These are phyloP conservation scores for Leucozona laternaria DNA, from an alignment of 2,888 invertebrate genomes.

Conservation along the genomic window DNA sequence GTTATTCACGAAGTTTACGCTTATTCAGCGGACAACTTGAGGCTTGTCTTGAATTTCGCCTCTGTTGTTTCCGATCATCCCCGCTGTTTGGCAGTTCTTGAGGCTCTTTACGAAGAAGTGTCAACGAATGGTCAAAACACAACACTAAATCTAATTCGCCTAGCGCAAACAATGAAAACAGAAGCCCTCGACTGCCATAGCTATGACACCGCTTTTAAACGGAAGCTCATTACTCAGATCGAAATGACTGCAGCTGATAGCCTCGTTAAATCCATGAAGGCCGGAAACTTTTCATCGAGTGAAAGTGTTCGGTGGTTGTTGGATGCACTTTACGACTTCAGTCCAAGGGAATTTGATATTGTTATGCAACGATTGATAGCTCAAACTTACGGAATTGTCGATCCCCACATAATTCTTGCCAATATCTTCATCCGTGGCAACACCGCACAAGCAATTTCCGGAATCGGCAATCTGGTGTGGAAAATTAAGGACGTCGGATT, in stretches of 20 bases:
- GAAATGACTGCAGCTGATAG: background rate
- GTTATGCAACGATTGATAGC: conserved; percentile 30
- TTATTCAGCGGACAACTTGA: conserved; percentile 14
- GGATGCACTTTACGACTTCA: conserved; percentile 3
- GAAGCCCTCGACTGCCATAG: conserved; percentile 1
- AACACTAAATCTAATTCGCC: background rate
- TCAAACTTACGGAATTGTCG: background rate
- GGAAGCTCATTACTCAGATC: background rate
- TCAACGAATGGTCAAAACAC: background rate
- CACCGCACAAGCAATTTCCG: conserved; percentile 27
- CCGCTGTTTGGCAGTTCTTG: conserved; percentile 11
- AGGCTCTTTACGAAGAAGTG: conserved; percentile 5
- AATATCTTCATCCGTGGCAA: conserved; percentile 15
- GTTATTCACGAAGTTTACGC: conserved; percentile 42
- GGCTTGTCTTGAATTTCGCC: background rate
- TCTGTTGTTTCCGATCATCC: background rate
- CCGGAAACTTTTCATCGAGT: background rate
- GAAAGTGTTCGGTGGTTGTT: background rate
- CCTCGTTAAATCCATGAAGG: background rate
- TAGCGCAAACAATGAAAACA: background rate
- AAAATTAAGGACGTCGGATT: background rate
- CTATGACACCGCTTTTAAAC: background rate
- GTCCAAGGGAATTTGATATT: conserved; percentile 5
- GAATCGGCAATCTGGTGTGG: conserved; percentile 14
- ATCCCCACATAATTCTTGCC: background rate